A percentile compares a stretch with the other conserved stretches of the same genome.
These are phyloP conservation scores for Pandemis corylana DNA, from an alignment of 2,888 invertebrate genomes.

Conservation along the genomic window DNA sequence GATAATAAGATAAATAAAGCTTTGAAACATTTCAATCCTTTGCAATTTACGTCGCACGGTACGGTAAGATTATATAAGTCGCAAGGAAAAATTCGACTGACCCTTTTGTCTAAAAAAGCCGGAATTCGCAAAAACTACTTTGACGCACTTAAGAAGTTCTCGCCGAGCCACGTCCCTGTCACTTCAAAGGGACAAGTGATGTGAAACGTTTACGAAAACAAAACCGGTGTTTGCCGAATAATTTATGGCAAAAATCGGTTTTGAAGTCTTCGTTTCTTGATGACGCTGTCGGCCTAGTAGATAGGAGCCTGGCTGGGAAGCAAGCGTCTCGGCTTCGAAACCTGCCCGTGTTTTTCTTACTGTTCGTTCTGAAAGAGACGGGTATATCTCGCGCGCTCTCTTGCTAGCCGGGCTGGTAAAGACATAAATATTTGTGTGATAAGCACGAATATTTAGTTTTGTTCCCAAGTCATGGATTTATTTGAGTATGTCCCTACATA, in stretches of 20 bases:
- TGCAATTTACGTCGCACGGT: neutral
- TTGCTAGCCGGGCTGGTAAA: too few relatives aligned
- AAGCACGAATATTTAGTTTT: too few relatives aligned
- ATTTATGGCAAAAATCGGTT: neutral
- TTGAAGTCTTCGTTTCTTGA: neutral
- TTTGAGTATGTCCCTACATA: too few relatives aligned
- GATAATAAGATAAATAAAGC: neutral
- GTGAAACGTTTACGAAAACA: neutral
- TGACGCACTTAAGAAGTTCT: slow-evolving; percentile 20
- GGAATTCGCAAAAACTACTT: slow-evolving; percentile 25
- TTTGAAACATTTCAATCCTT: neutral
- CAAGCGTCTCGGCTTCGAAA: too few relatives aligned
- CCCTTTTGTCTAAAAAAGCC: neutral
- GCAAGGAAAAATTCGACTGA: neutral
- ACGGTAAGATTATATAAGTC: neutral
- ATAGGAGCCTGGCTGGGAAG: too few relatives aligned
- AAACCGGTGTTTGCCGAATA: neutral
- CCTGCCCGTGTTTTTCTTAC: too few relatives aligned
- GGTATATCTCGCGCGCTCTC: too few relatives aligned
- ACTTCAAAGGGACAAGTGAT: slow-evolving; percentile 24
- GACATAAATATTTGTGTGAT: too few relatives aligned
- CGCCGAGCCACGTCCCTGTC: slow-evolving; percentile 11
- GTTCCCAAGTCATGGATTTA: too few relatives aligned
- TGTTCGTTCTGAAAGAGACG: too few relatives aligned
- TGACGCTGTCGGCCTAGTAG: too few relatives aligned